Conservation (phyloP, 2,797 vertebrate species). For the Aphelocoma californica region DNA sequence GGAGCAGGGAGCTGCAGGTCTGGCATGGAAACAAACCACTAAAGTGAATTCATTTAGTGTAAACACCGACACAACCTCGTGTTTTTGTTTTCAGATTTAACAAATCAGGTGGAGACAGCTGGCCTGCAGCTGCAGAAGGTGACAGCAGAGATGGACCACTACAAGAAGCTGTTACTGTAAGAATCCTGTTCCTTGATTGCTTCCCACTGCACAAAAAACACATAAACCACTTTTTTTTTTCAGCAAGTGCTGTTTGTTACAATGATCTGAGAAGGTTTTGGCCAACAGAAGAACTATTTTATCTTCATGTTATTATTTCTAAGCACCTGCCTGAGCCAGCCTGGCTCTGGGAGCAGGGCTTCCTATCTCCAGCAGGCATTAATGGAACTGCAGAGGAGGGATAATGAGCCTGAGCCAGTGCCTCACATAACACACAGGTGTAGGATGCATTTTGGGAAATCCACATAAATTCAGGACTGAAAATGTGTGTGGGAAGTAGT, state of each 20-base stretch:
- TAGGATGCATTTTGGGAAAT: not conserved
- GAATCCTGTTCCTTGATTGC: not conserved
- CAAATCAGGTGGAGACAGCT: slow-evolving; percentile 68
- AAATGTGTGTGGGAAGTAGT: not conserved
- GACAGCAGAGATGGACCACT: slow-evolving; percentile 67
- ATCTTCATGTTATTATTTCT: rapidly evolving
- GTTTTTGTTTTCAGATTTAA: slow-evolving; percentile 53
- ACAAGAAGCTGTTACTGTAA: slow-evolving; percentile 75
- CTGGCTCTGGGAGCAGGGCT: not conserved
- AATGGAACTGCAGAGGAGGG: not conserved
- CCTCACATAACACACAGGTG: not conserved
- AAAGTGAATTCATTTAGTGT: rapidly evolving
- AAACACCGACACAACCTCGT: not conserved
- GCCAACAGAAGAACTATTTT: not conserved
- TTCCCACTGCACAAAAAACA: not conserved
- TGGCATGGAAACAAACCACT: not conserved
- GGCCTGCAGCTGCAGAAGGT: slow-evolving; percentile 73
- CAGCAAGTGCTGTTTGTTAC: not conserved
- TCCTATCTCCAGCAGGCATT: not conserved
- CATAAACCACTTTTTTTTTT: not conserved
- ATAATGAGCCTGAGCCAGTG: rapidly evolving
- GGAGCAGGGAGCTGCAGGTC: not conserved
- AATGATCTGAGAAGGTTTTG: not conserved
- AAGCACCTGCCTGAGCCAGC: not conserved
- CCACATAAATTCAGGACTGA: rapidly evolving